phyloP scores from a whole-genome alignment of 2,797 vertebrate species.

The Pangasius macronema region DNA sequence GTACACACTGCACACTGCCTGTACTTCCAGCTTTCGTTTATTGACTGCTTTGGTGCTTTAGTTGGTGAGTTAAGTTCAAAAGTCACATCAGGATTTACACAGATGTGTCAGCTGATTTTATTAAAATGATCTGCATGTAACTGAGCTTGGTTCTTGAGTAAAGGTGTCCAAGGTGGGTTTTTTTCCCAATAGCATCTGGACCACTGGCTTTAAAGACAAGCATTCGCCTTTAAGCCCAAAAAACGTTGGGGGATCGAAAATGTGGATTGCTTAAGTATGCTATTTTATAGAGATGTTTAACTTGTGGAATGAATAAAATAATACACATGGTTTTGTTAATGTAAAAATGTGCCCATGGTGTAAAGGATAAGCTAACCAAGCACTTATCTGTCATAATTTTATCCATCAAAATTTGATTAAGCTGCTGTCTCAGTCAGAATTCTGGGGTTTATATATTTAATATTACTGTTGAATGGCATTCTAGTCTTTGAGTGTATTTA shows the following conservation, averaged over 20 bases:
- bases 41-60: not conserved
- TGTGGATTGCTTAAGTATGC: not conserved
- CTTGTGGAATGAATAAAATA: not conserved
- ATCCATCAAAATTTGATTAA: not conserved
- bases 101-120: not conserved
- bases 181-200: not conserved
- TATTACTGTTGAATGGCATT: not conserved
- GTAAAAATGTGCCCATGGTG: not conserved
- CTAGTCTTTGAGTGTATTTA: not conserved
- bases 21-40: not conserved
- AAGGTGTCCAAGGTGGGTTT: not conserved
- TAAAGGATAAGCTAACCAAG: not conserved
- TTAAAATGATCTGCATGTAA: not conserved
- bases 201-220: not conserved
- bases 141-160: not conserved
- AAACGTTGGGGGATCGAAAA: not conserved
- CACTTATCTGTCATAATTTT: not conserved
- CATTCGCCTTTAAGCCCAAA: not conserved
- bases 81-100: not conserved
- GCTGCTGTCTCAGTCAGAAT: not conserved
- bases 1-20: not conserved
- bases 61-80: not conserved
- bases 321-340: not conserved
- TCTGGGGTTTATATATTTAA: not conserved
- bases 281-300: not conserved